Conservation (phyloP, 37 sponge, comb jelly and placozoan species). For the Haliclona indistincta region DNA sequence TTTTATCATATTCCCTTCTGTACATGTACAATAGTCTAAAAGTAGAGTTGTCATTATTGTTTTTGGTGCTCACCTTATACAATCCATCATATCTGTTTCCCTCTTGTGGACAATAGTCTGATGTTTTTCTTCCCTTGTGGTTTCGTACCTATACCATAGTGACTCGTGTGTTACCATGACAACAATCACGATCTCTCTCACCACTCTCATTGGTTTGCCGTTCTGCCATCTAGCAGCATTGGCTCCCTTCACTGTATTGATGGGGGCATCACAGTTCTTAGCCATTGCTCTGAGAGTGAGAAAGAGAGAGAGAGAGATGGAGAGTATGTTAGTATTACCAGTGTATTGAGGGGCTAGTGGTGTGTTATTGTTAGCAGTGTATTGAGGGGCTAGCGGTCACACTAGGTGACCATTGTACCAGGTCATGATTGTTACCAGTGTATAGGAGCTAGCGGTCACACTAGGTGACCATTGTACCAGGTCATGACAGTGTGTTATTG, state of each 20-base stretch:
- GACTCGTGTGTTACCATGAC: neutral
- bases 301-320: neutral
- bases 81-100: slow-evolving; percentile 94
- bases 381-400: no score
- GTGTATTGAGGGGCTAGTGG: no score
- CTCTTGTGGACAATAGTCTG: slow-evolving; percentile 86
- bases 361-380: neutral
- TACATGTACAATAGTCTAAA: no score
- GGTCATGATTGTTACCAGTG: neutral
- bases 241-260: slow-evolving; percentile 83
- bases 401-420: no score
- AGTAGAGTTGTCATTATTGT: no score
- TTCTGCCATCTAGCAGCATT: slow-evolving; percentile 77
- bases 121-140: slow-evolving; percentile 78
- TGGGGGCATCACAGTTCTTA: slow-evolving; percentile 70
- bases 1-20: no score
- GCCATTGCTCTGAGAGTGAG: slow-evolving; percentile 69
- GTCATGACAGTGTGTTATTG: neutral
- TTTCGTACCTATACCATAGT: slow-evolving; percentile 60
- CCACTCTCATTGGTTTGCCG: slow-evolving; percentile 89
- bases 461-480: no score
- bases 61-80: slow-evolving; percentile 66
- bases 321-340: neutral
- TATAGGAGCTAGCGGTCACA: no score
- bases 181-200: slow-evolving; percentile 5